Base-by-base conservation (phyloP, 2,888 invertebrate species). In the Empis livida region DNA sequence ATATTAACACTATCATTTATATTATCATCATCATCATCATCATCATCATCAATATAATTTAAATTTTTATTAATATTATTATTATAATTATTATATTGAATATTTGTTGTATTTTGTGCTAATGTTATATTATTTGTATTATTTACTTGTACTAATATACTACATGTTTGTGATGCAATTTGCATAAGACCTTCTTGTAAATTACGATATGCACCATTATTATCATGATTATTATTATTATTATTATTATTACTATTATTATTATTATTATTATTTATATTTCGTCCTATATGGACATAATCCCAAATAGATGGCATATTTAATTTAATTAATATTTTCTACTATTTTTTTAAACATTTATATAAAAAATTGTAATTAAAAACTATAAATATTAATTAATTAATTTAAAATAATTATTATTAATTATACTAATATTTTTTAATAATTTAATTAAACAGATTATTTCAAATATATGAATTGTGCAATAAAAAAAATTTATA, bases 81-180 rank as follows among this genome's bases (percentile, higher is more conserved):
- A 9, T 11, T n/a, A 27, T 23, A 9, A 53, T 61, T 65, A 52
- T 68, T 77, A 59, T 76, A 76, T 61, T 77, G 76, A 56, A 81
- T 78, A 63, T 79, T 81, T 48, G 78, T 72, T 51, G 73, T 68
- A 56, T 78, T 75, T 59, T 78, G 76, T 43, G 81, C 78, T 57
- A 79, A 80, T 57, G 79, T 82, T 51, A 82, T 82, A 62, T 83
- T 82, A 65, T 82, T 82, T 43, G 82, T 82, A 57, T 83, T 82
- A 63, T 82, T 80, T 54, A 83, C 82, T 75, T 84, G 82, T 48
- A 84, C 82, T 51, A 84, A 70, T 54, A 84, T 79, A 62, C 82
- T 83, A 60, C 84, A 84, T 48, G 84, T 84, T 64, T 84, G 84
- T 13, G 83, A 82, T 5, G 83, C 84, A 54, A 84, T 84, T 72